Conservation (phyloP, 2,113 vertebrate genomes). For the Jacana jacana region DNA sequence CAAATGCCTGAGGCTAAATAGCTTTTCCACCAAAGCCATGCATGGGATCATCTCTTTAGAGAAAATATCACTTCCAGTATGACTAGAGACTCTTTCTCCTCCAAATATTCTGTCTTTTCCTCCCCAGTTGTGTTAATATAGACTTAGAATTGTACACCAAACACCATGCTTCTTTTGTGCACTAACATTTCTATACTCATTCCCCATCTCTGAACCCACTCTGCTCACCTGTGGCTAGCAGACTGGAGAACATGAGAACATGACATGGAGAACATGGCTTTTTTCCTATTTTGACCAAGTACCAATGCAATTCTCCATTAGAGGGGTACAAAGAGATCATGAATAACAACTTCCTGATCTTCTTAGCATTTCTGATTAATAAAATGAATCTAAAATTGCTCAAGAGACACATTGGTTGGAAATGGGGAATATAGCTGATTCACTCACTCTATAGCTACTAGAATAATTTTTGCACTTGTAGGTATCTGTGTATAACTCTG, state of each 20-base stretch:
- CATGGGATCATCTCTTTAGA: neutral
- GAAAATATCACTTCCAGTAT: neutral
- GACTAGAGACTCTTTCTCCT: neutral
- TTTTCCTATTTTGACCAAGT: neutral
- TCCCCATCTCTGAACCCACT: neutral
- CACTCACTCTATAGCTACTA: neutral
- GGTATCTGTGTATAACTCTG: neutral
- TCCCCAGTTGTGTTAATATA: neutral
- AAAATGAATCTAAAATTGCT: neutral
- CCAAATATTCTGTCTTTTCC: neutral
- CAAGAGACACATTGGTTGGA: neutral
- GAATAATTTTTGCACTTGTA: neutral
- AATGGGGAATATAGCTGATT: neutral
- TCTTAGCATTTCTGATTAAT: neutral
- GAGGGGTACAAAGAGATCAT: neutral
- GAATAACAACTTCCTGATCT: neutral
- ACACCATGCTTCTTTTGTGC: neutral
- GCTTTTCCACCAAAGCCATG: neutral
- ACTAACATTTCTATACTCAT: neutral
- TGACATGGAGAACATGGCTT: too few species aligned
- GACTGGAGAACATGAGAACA: neutral
- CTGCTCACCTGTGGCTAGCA: neutral
- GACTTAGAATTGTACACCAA: neutral
- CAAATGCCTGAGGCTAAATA: neutral
- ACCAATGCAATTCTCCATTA: neutral